Percentiles rank a stretch among this genome's conserved stretches.
These are phyloP conservation scores for Leptinotarsa defecta DNA, from an alignment of 1,140 invertebrate species.

Conservation along the genomic window DNA sequence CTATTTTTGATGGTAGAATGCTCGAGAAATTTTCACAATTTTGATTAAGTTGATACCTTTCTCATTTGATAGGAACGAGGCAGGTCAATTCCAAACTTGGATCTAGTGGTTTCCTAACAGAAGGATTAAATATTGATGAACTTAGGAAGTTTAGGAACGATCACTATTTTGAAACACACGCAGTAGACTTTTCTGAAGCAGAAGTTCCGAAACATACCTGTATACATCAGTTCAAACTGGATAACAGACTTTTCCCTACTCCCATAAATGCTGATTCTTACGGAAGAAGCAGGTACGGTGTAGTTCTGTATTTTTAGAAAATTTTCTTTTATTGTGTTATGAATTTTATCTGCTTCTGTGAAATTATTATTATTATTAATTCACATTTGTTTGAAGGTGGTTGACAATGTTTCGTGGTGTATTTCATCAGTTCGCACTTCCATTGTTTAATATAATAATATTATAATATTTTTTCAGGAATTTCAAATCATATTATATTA, in stretches of 20 bases:
- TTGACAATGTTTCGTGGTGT: too few relatives aligned
- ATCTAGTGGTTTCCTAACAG: not conserved
- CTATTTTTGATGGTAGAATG: too few relatives aligned
- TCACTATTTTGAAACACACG: slow-evolving; percentile 41
- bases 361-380: too few relatives aligned
- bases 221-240: slow-evolving; percentile 37
- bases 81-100: not conserved
- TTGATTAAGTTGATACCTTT: not conserved
- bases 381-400: too few relatives aligned
- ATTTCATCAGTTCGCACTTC: too few relatives aligned
- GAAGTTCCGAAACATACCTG: slow-evolving; percentile 32
- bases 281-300: slow-evolving; percentile 29
- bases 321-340: too few relatives aligned
- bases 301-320: not conserved
- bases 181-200: slow-evolving; percentile 11
- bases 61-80: slow-evolving; percentile 2
- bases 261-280: slow-evolving; percentile 34
- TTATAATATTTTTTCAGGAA: too few relatives aligned
- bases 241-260: slow-evolving; percentile 29
- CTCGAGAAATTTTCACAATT: too few relatives aligned
- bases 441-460: too few relatives aligned
- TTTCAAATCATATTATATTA: too few relatives aligned
- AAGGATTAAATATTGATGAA: slow-evolving; percentile 20
- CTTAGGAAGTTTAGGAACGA: slow-evolving; percentile 30
- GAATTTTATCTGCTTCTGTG: too few relatives aligned